Conservation (phyloP, 2,797 vertebrate species). For the Scyliorhinus canicula region DNA sequence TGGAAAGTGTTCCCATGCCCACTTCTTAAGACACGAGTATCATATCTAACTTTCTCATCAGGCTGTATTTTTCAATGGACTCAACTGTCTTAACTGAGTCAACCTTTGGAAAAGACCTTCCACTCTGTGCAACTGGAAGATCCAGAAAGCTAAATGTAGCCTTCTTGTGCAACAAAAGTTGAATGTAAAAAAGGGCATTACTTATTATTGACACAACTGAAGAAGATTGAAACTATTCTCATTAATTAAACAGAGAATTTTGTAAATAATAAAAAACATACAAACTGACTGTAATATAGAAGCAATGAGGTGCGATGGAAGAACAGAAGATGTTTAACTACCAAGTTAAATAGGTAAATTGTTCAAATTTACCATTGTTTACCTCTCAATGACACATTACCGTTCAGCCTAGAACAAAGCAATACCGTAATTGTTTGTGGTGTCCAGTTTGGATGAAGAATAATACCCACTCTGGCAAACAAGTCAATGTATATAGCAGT, state of each 20-base stretch:
- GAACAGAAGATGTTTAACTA: not conserved
- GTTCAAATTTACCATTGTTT: not conserved
- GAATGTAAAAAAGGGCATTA: not conserved
- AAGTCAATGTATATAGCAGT: not conserved
- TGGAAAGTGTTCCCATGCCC: not conserved
- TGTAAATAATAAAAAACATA: not conserved
- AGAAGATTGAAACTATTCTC: not conserved
- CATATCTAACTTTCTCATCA: not conserved
- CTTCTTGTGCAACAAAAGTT: not conserved
- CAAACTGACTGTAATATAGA: not conserved
- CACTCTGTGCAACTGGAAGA: not conserved
- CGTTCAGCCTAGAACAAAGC: not conserved
- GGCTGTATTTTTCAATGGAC: conserved; percentile 9
- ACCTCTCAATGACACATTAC: not conserved
- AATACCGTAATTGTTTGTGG: not conserved
- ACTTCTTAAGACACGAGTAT: not conserved
- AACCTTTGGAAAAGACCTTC: not conserved
- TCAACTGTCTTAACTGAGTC: not conserved
- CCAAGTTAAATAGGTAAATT: not conserved
- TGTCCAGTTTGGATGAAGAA: not conserved
- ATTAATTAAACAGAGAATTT: not conserved
- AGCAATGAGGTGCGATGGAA: not conserved
- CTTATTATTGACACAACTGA: not conserved
- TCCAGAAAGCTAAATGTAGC: not conserved
- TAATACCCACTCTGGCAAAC: not conserved